Base-by-base conservation (phyloP, 2,888 invertebrate genomes). In the Cerceris ruficornis region DNA sequence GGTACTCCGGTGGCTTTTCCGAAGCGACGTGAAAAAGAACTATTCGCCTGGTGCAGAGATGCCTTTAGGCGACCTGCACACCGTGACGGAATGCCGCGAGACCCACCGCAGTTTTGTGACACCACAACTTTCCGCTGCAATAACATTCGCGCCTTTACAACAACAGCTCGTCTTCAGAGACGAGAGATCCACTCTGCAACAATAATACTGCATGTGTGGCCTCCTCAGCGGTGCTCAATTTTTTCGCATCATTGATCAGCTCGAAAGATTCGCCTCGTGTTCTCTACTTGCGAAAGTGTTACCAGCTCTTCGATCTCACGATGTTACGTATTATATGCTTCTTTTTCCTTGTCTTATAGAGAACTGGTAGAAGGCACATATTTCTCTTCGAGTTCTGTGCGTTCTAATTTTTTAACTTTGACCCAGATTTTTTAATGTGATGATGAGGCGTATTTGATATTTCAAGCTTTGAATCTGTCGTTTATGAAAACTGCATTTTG, bases 131-230 rank as follows among this genome's bases (percentile, higher is more conserved):
- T 86, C 83, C 86, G 86, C 81, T 90, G 88, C 86, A 89, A 90
- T 88, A 90, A 90, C 89, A 90, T 87, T 88, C 84, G 80, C 87
- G 83, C 83, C 87, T 85, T 82, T 87, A 84, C 84, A 87, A 87
- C 86, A 88, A 88, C 87, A 87, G 83, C 78, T 81, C 78, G 66
- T 83, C 82, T 82, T 82, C 77, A 57, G 77, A 83, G 84, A 82
- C 82, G 86, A 87, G 86, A 84, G 87, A 85, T 86, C 88, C 89
- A 88, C 90, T 91, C 87, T 86, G 88, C 87, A 90, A 90, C 86
- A 89, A 91, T 89, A 91, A 91, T 87, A 90, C 86, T 80, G 80
- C 87, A 87, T 87, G 90, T 91, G 91, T 91, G 91, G 90, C 86
- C 90, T 62, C 58, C 58, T 4, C 82, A 86, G 86, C 77, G 86